Base-by-base conservation (phyloP, 2,797 vertebrate species). In the Catamblyrhynchus diadema region DNA sequence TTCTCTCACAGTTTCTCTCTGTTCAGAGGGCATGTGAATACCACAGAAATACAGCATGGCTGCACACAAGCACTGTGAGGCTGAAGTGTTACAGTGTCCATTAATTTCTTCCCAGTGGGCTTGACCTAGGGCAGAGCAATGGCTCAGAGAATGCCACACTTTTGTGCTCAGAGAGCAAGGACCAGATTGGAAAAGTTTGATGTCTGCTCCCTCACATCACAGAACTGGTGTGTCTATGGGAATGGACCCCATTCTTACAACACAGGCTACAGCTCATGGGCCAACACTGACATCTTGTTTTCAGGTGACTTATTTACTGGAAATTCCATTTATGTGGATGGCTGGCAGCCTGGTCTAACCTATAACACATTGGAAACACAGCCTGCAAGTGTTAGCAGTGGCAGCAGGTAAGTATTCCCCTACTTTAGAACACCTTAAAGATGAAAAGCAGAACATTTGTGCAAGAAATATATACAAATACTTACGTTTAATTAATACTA, bases 211-310 rank as follows among this genome's bases (percentile, higher is more conserved):
- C 10, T 51, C 22, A n/a, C 1, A 0, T 48, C 30, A 17, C 0
- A 5, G 14, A 44, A 19, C 15, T 21, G 10, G 3, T 65, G 6
- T 8, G 11, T 48, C 33, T 74, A 13, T 10, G 14, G 37, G 41
- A 13, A 33, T 24, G 32, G 7, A 48, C 4, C 66, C 8, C 3
- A 8, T 81, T 83, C 25, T 64, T 35, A 65, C 28, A 69, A 17
- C 9, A 19, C 10, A 47, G 10, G 2, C 25, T 53, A 20, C 10
- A 82, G 6, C 14, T 72, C 41, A 48, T 0, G 0, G 20, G 8
- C 47, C 32, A 24, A 16, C 14, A 37, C 2, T 11, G 4, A 72
- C 24, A 45, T 47, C 10, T 64, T 59, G 18, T 42, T 86, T 73
- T 32, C n/a, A 85, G 25, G 13, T 42, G 16, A 57, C 19, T 37